Conservation (phyloP, 2,113 vertebrate genomes). For the Serilophus lunatus region DNA sequence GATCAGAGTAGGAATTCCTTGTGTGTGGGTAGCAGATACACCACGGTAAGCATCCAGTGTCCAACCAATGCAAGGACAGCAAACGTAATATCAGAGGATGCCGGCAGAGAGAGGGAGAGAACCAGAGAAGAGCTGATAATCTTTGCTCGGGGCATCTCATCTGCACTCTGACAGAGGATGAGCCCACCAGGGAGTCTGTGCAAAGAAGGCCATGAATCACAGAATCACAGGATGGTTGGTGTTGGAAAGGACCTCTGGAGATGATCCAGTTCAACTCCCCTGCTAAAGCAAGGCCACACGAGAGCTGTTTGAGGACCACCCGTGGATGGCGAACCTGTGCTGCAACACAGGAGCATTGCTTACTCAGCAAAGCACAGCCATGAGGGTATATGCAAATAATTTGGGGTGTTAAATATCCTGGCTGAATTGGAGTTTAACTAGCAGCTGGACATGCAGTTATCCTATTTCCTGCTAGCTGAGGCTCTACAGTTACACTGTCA, state of each 20-base stretch:
- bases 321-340: not conserved
- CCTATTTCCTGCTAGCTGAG: not conserved
- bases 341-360: not conserved
- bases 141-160: not conserved
- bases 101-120: slow-evolving; percentile 26
- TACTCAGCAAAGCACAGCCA: not conserved
- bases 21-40: not conserved
- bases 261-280: not conserved
- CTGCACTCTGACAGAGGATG: not conserved
- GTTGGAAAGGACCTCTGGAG: not conserved
- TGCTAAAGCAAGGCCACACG: not conserved
- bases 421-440: not conserved
- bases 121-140: not conserved
- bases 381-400: not conserved
- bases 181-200: not conserved
- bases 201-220: not conserved
- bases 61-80: not conserved
- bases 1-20: not conserved
- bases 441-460: not conserved
- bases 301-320: rapidly evolving
- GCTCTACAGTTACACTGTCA: not conserved
- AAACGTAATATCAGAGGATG: not conserved
- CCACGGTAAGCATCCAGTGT: not conserved
- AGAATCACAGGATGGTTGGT: not conserved
- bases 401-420: not conserved